These are phyloP conservation scores for Apotomis capreana DNA, from an alignment of 2,888 invertebrate genomes.

Conservation along the genomic window DNA sequence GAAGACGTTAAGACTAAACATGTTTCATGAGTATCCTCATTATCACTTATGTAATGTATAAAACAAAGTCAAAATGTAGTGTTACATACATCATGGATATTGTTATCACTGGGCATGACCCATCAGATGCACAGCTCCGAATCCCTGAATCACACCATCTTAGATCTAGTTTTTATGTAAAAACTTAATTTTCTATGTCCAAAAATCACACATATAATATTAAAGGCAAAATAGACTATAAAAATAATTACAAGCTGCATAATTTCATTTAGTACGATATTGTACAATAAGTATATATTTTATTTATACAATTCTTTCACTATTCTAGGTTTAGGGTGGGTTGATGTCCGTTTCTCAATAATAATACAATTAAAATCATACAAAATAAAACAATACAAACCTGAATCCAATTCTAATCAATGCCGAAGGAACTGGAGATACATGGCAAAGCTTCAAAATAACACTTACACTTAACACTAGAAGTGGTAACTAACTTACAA, in stretches of 20 bases:
- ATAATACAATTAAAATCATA: slow-evolving; percentile 58
- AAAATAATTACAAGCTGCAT: slow-evolving; percentile 13
- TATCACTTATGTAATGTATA: slow-evolving; percentile 36
- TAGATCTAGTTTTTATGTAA: slow-evolving; percentile 17
- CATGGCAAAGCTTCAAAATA: slow-evolving; percentile 1
- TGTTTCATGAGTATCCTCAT: slow-evolving; percentile 38
- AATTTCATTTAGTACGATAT: slow-evolving; percentile 30
- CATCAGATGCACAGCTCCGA: not conserved
- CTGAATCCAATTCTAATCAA: slow-evolving; percentile 37
- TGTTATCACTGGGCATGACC: not conserved
- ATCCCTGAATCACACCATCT: slow-evolving; percentile 17
- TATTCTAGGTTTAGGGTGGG: slow-evolving; percentile 78
- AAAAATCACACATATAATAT: slow-evolving; percentile 13
- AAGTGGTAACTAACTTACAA: slow-evolving; percentile 25
- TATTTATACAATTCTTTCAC: slow-evolving; percentile 47
- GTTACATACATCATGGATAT: not conserved
- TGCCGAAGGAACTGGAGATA: slow-evolving; percentile 36
- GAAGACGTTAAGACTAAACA: slow-evolving; percentile 55
- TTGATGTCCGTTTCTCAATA: slow-evolving; percentile 75
- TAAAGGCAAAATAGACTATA: slow-evolving; percentile 28
- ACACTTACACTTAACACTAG: slow-evolving; percentile 17
- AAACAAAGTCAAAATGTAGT: slow-evolving; percentile 5
- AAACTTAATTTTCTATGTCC: not conserved
- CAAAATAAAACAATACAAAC: slow-evolving; percentile 52
- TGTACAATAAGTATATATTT: slow-evolving; percentile 36